Evolutionary conservation across 2,113 vertebrate species (phyloP).

Genomic region (Neodontobutis hainanensis): DNA sequence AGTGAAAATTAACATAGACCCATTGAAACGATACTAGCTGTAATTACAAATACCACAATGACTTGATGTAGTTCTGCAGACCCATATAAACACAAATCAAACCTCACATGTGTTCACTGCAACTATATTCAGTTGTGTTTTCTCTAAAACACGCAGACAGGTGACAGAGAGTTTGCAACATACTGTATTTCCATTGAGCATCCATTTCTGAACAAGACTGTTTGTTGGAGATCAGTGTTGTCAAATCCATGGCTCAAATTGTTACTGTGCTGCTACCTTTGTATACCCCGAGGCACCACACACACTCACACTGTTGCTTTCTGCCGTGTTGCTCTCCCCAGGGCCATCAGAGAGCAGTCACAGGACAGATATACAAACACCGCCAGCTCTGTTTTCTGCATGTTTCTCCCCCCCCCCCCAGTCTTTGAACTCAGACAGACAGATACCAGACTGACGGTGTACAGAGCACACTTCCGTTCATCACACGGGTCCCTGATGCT

Average conservation of each 20-base stretch:
- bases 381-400: constrained; percentile 19
- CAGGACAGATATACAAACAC: constrained; percentile 19
- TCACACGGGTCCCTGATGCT: constrained; percentile 21
- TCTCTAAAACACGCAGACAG: background rate
- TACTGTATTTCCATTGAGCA: constrained; percentile 24
- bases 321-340: constrained; percentile 43
- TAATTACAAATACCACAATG: constrained; percentile 2
- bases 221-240: constrained; percentile 22
- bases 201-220: background rate
- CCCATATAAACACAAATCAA: background rate
- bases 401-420: constrained; percentile 10
- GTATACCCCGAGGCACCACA: constrained; percentile 45
- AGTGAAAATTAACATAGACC: background rate
- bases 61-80: background rate
- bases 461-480: constrained; percentile 1
- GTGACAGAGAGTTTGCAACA: constrained; percentile 4
- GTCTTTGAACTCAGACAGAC: constrained; percentile 15
- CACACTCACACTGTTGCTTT: constrained; percentile 44
- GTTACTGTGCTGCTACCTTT: constrained; percentile 33
- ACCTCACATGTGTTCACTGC: background rate
- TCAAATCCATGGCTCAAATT: constrained; percentile 37
- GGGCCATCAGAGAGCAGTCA: constrained; percentile 41
- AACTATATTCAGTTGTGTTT: background rate
- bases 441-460: constrained; percentile 20
- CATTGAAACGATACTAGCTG: background rate